Conservation (phyloP, 2,113 vertebrate species). For the Vulpes lagopus region DNA sequence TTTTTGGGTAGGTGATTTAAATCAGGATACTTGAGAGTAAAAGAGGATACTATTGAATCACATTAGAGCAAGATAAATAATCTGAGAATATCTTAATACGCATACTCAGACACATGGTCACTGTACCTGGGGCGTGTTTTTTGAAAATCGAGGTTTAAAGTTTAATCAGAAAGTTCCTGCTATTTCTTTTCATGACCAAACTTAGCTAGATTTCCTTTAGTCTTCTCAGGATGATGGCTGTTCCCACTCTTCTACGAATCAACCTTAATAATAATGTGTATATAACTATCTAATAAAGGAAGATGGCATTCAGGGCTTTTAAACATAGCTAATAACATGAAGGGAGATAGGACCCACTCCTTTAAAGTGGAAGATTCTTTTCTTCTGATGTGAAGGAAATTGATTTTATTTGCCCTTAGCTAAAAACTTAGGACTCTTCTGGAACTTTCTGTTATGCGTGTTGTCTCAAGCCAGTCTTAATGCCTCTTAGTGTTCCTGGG, state of each 20-base stretch:
- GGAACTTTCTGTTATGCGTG: not conserved
- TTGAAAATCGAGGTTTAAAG: not conserved
- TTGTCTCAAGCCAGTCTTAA: not conserved
- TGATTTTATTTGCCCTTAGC: not conserved
- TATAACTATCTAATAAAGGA: not conserved
- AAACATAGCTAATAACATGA: not conserved
- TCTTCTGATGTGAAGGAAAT: slow-evolving; percentile 8
- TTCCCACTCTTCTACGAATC: not conserved
- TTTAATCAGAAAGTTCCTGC: not conserved
- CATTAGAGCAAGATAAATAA: not conserved
- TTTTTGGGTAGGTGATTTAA: not conserved
- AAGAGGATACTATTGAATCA: not conserved
- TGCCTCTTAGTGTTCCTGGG: not conserved
- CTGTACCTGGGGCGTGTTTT: not conserved
- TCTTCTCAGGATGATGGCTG: not conserved
- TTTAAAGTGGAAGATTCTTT: not conserved
- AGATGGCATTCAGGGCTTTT: not conserved
- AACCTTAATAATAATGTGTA: not conserved
- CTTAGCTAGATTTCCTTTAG: not conserved
- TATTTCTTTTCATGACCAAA: slow-evolving; percentile 9
- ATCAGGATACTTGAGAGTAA: not conserved
- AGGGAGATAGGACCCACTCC: not conserved
- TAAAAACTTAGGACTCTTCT: slow-evolving; percentile 3
- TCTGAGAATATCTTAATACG: not conserved
- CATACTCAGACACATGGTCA: not conserved